phyloP scores from a whole-genome alignment of 2,113 vertebrate species.

The Sinocyclocheilus anshuiensis region DNA sequence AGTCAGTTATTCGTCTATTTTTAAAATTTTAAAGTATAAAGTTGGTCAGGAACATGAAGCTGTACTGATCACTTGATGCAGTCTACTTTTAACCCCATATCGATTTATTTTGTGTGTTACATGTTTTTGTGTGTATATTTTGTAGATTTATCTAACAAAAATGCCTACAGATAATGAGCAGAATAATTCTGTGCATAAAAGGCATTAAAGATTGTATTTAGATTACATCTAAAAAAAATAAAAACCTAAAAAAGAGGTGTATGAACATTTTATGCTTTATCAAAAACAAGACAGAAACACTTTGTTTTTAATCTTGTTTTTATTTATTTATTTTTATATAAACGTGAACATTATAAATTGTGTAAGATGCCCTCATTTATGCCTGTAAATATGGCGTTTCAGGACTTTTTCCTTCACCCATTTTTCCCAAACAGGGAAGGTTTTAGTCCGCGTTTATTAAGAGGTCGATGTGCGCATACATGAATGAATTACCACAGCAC shows the following conservation, averaged over 20 bases:
- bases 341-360: too few relatives aligned
- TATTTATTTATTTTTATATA: too few relatives aligned
- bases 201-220: constrained; percentile 21
- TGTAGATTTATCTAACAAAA: constrained; percentile 7
- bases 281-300: neutral
- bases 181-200: constrained; percentile 8
- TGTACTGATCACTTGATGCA: neutral
- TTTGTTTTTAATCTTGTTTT: too few relatives aligned
- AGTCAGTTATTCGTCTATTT: neutral
- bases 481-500: too few relatives aligned
- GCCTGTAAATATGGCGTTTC: too few relatives aligned
- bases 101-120: constrained; percentile 18
- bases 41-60: constrained; percentile 1
- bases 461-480: too few relatives aligned
- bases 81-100: neutral
- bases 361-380: too few relatives aligned
- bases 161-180: neutral
- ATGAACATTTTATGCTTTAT: neutral
- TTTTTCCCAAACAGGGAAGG: too few relatives aligned
- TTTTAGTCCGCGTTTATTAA: too few relatives aligned
- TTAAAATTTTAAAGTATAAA: neutral
- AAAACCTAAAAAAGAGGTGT: neutral
- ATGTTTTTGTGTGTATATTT: constrained; percentile 6
- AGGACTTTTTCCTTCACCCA: too few relatives aligned
- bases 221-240: neutral